Conservation (phyloP, 2,888 invertebrate species). For the Argyresthia albistria region DNA sequence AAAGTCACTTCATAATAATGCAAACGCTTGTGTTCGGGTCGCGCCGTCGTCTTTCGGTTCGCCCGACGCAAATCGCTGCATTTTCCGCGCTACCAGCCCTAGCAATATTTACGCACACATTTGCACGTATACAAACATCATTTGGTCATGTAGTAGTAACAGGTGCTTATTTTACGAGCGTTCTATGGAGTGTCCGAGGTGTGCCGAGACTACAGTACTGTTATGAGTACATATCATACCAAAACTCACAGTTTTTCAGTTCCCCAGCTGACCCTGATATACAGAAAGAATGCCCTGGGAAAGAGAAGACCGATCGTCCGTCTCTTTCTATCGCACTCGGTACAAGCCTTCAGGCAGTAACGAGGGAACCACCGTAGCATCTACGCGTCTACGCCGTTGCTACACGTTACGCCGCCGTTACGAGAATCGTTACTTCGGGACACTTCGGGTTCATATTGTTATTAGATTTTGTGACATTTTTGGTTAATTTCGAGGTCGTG, state of each 20-base stretch:
- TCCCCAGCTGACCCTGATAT: slow-evolving; percentile 1
- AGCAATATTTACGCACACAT: too few species aligned
- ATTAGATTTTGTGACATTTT: not conserved
- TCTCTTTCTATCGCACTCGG: not conserved
- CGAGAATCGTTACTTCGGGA: not conserved
- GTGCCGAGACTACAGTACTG: not conserved
- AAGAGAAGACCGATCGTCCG: not conserved
- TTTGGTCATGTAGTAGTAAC: too few species aligned
- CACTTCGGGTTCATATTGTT: too few species aligned
- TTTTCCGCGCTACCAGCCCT: too few species aligned
- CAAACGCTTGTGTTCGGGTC: too few species aligned
- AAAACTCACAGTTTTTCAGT: not conserved
- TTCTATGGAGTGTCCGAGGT: too few species aligned
- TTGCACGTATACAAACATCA: too few species aligned
- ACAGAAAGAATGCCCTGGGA: slow-evolving; percentile 1
- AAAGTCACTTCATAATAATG: too few species aligned
- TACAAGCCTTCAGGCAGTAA: not conserved
- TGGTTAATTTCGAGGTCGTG: not conserved
- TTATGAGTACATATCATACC: not conserved
- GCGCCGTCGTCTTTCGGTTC: too few species aligned
- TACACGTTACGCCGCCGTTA: not conserved
- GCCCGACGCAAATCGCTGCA: too few species aligned
- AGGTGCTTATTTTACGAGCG: too few species aligned
- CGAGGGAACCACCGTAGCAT: not conserved
- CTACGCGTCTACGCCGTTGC: not conserved